Conservation (phyloP, 2,888 invertebrate genomes). For the Synanthedon myopaeformis region DNA sequence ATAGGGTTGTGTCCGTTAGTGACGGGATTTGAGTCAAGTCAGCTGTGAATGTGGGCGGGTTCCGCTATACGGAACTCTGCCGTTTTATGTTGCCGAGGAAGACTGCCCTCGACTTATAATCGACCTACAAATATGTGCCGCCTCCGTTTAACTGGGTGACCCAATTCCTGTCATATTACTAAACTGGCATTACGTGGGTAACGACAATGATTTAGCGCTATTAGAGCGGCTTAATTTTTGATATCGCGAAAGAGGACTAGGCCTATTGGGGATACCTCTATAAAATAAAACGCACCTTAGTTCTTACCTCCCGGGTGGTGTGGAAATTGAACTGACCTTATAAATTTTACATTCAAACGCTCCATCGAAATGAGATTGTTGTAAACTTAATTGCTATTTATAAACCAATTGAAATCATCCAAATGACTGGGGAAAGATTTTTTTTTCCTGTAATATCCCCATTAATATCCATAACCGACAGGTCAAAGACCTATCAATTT, state of each 20-base stretch:
- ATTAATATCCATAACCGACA: too few relatives aligned
- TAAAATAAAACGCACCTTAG: slow-evolving; percentile 63
- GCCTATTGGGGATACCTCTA: slow-evolving; percentile 66
- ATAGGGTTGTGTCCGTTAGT: too few relatives aligned
- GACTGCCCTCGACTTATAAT: slow-evolving; percentile 49
- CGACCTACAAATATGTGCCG: slow-evolving; percentile 49
- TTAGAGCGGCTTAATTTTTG: not conserved
- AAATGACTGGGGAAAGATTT: too few relatives aligned
- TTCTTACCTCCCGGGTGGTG: slow-evolving; percentile 65
- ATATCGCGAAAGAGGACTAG: slow-evolving; percentile 43
- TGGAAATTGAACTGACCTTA: slow-evolving; percentile 46
- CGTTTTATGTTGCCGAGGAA: slow-evolving; percentile 31
- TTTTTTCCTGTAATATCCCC: too few relatives aligned
- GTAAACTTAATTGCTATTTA: too few relatives aligned
- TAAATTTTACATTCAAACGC: not conserved
- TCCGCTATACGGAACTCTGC: slow-evolving; percentile 17
- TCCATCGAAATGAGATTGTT: too few relatives aligned
- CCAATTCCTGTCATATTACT: slow-evolving; percentile 63
- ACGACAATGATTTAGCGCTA: slow-evolving; percentile 1
- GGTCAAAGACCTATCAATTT: too few relatives aligned
- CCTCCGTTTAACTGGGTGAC: slow-evolving; percentile 58
- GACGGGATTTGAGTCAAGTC: not conserved
- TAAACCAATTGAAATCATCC: too few relatives aligned
- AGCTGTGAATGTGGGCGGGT: slow-evolving; percentile 12
- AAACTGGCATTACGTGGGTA: slow-evolving; percentile 37